Conservation (phyloP, 2,797 vertebrate species). For the Sternotherus odoratus region DNA sequence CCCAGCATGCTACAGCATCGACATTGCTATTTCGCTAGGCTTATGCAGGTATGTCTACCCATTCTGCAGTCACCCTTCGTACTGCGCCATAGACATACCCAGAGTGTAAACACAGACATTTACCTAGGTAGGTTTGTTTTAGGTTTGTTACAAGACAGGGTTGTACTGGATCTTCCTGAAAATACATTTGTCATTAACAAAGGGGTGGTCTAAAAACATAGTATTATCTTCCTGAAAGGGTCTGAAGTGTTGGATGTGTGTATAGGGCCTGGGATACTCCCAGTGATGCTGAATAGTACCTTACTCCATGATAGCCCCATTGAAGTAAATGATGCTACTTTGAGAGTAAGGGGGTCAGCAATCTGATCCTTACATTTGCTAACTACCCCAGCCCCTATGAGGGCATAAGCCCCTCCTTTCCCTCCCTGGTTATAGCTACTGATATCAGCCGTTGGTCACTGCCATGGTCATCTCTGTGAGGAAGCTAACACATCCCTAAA, state of each 20-base stretch:
- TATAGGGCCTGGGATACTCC: not conserved
- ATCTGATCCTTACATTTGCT: fast-evolving
- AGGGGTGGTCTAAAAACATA: not conserved
- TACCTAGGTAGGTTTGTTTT: not conserved
- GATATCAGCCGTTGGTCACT: not conserved
- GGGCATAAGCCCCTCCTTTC: not conserved
- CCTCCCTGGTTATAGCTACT: not conserved
- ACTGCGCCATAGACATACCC: not conserved
- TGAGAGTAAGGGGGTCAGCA: not conserved
- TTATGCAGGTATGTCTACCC: no score
- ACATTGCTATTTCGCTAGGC: no score
- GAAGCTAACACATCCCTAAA: not conserved
- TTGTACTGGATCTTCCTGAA: not conserved
- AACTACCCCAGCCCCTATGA: not conserved
- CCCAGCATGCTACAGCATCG: no score
- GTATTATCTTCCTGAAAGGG: not conserved
- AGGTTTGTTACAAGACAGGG: not conserved
- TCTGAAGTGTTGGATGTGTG: not conserved
- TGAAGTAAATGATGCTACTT: not conserved
- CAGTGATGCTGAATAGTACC: not conserved
- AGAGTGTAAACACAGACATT: not conserved
- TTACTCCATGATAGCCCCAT: not conserved
- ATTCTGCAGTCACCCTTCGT: no score
- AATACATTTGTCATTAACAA: not conserved
- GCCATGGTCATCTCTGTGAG: not conserved